These are phyloP conservation scores for Ectropis grisescens DNA, from an alignment of 1,140 invertebrate genomes.

Conservation along the genomic window DNA sequence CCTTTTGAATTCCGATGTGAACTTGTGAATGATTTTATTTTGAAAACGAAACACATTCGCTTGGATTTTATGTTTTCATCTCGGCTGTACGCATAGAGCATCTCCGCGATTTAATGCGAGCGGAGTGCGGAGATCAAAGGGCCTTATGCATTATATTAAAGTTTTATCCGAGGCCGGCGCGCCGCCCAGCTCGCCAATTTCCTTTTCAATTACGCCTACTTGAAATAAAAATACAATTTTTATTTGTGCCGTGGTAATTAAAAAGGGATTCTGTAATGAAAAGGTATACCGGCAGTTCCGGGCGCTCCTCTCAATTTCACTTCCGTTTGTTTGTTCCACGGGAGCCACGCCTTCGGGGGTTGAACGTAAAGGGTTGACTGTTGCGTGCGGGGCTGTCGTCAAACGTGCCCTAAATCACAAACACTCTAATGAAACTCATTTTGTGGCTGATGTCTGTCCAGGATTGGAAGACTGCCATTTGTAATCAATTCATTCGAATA, in stretches of 20 bases:
- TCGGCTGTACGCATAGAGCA: slow-evolving; percentile 8
- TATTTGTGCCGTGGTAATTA: slow-evolving; percentile 66
- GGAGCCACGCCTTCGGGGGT: slow-evolving; percentile 51
- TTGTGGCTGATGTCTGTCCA: too few species aligned
- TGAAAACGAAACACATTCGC: too few species aligned
- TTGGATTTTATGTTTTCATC: too few species aligned
- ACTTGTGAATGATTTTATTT: too few species aligned
- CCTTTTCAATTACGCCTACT: slow-evolving; percentile 68
- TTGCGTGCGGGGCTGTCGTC: slow-evolving; percentile 17
- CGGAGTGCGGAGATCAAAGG: slow-evolving; percentile 63
- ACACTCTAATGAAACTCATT: slow-evolving; percentile 8
- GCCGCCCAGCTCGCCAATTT: slow-evolving; percentile 52
- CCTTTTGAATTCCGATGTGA: too few species aligned
- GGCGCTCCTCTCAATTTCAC: slow-evolving; percentile 63
- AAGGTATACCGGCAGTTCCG: slow-evolving; percentile 64
- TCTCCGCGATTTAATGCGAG: slow-evolving; percentile 50
- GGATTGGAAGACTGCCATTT: too few species aligned
- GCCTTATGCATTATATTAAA: slow-evolving; percentile 66
- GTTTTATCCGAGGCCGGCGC: slow-evolving; percentile 53
- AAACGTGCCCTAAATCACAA: slow-evolving; percentile 29
- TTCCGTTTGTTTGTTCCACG: slow-evolving; percentile 63
- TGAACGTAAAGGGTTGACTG: slow-evolving; percentile 45
- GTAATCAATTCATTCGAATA: too few species aligned
- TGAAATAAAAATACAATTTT: slow-evolving; percentile 69
- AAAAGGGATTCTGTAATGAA: slow-evolving; percentile 68